Evolutionary conservation across 2,797 vertebrate species (phyloP), one percentile per base, ranked within the genome.

Genomic region (Acanthopagrus latus): DNA sequence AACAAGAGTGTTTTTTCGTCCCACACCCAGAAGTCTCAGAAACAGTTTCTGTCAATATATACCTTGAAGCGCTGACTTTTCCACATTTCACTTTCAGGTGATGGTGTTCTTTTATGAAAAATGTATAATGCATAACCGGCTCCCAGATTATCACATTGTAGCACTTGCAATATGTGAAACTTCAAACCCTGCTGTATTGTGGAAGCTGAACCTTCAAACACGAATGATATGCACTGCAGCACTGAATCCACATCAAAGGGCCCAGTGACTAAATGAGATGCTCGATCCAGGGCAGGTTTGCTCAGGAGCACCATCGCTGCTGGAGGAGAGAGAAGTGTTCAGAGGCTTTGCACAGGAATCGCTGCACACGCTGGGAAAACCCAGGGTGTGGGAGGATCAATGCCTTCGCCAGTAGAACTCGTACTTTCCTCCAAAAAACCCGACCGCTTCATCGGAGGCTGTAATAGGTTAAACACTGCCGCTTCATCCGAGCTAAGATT

Each of bases 201-300:
- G 90, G 87, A 86, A 90, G 89, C 86, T 74, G 85, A 92, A 92
- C 88, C 92, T 93, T 94, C 91, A 94, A 93, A 94, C 91, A 85
- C 71, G 85, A 88, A 92, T 91, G 88, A 93, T 92, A 94, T 90
- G 90, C 91, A 87, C 92, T 58, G 86, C 91, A 86, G 92, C 87
- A 71, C 90, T 89, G 91, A 92, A 93, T 92, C 90, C 93, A 93
- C 94, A 93, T 94, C 92, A 94, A 94, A 94, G 92, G 81, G 73
- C 87, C 84, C 60, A n/a, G 84, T 72, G 85, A 86, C 91, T 89
- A 92, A 94, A 94, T 92, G 89, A 94, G 94, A 94, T 92, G 90
- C 92, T 94, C 89, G 63, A 91, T 91, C 85, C 89, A 64, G 91
- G 89, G 87, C 88, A 91, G 88, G 93, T 93, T 92, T 91, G 90